These are phyloP conservation scores for Lasiommata megera DNA, from an alignment of 2,888 invertebrate genomes.

Conservation along the genomic window DNA sequence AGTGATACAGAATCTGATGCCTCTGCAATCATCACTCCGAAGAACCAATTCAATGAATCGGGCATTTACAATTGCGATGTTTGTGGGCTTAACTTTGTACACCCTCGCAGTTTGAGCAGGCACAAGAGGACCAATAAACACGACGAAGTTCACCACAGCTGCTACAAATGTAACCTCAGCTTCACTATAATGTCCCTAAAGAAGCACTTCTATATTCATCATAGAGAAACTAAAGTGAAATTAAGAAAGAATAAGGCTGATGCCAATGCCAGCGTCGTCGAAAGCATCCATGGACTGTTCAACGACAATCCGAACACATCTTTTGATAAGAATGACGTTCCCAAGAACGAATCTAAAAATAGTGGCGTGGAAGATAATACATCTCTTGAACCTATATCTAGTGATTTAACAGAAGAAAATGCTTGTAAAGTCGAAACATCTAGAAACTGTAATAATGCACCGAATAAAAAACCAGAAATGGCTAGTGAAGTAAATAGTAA, in stretches of 20 bases:
- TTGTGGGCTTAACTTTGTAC: not conserved
- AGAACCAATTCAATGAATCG: not conserved
- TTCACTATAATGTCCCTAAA: conserved; percentile 14
- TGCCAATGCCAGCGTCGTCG: not conserved
- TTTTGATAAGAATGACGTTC: too few species aligned
- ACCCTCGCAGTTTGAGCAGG: not conserved
- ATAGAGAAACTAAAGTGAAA: not conserved
- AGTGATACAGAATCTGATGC: not conserved
- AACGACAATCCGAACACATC: not conserved
- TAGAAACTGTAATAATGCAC: too few species aligned
- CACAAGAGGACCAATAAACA: not conserved
- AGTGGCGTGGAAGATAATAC: too few species aligned
- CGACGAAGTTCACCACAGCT: not conserved
- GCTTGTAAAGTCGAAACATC: too few species aligned
- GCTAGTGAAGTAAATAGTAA: too few species aligned
- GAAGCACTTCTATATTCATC: not conserved
- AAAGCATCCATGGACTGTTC: not conserved
- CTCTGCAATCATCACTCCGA: too few species aligned
- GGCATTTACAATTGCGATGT: not conserved
- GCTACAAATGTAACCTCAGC: conserved; percentile 13
- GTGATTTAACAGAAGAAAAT: too few species aligned
- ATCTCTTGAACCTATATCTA: too few species aligned
- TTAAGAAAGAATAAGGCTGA: not conserved
- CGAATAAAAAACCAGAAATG: too few species aligned
- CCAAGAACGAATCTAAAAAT: too few species aligned